Percentiles rank a stretch among this genome's conserved stretches.
phyloP scores from a whole-genome alignment of 2,113 vertebrate species.

The Pantherophis guttatus region DNA sequence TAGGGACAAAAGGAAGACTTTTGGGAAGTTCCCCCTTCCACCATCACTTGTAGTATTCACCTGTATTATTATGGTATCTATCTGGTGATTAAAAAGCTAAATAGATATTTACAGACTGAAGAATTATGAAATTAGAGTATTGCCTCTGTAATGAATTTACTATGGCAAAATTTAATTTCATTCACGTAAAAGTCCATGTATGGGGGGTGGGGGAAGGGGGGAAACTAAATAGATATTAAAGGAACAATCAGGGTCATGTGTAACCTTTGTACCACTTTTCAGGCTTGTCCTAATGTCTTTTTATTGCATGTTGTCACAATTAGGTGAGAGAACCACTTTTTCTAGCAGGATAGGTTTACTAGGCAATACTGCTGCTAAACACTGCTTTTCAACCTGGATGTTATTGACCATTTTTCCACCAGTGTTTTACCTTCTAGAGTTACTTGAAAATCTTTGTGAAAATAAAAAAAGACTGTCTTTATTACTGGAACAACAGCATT shows the following conservation, averaged over 20 bases:
- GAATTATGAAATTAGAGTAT: no score
- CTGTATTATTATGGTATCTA: not conserved
- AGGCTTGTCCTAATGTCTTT: not conserved
- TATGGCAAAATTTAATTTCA: no score
- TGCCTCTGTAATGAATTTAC: no score
- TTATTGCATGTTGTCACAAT: no score
- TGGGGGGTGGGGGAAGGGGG: no score
- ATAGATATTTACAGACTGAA: not conserved
- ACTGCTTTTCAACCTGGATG: not conserved
- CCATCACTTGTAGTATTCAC: not conserved
- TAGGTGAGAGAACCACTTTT: not conserved
- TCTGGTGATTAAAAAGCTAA: not conserved
- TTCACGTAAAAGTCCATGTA: no score
- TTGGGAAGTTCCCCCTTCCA: not conserved
- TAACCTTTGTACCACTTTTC: not conserved
- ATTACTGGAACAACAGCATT: not conserved
- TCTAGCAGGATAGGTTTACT: not conserved
- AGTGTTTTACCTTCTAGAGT: not conserved
- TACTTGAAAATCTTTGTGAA: not conserved
- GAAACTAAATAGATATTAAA: not conserved
- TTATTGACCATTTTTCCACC: not conserved
- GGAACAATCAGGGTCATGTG: no score
- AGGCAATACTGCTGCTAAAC: not conserved
- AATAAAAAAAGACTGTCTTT: not conserved
- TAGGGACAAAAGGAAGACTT: not conserved